Percentiles rank a stretch among this genome's conserved stretches.
These are phyloP conservation scores for Bubo blakistoni DNA, from an alignment of 2,113 vertebrate species.

Conservation along the genomic window DNA sequence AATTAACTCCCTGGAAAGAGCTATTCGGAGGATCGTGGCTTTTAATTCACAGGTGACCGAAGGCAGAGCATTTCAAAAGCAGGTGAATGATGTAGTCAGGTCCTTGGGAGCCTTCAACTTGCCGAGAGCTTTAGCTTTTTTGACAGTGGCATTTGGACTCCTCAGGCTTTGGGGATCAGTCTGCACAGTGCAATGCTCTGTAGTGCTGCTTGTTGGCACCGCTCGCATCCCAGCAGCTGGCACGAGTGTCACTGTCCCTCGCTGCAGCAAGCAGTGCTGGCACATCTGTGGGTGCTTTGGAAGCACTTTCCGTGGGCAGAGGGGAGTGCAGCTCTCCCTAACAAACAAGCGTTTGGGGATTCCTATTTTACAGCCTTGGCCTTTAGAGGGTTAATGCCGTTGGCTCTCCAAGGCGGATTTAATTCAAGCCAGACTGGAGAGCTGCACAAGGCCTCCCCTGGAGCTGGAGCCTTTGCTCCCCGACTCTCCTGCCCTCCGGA, in stretches of 20 bases:
- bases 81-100: not conserved
- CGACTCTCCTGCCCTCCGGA: not conserved
- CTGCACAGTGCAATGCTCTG: not conserved
- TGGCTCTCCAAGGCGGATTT: not conserved
- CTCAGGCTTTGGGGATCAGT: not conserved
- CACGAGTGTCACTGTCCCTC: rapidly evolving
- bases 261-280: not conserved
- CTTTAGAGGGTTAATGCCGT: not conserved
- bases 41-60: not conserved
- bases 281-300: rapidly evolving
- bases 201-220: not conserved
- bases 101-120: not conserved
- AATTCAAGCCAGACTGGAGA: slow-evolving; percentile 20
- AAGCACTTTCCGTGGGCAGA: rapidly evolving
- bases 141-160: not conserved
- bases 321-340: not conserved
- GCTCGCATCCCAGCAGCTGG: not conserved
- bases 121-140: not conserved
- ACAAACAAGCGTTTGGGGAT: rapidly evolving
- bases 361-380: not conserved
- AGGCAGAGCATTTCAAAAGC: not conserved
- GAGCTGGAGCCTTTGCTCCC: slow-evolving; percentile 2
- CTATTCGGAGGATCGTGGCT: rapidly evolving
- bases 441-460: not conserved
- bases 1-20: not conserved